Percentiles rank a stretch among this genome's conserved stretches.
Conservation (phyloP, 1,140 invertebrate species). For the Drosophila kurseongensis region DNA sequence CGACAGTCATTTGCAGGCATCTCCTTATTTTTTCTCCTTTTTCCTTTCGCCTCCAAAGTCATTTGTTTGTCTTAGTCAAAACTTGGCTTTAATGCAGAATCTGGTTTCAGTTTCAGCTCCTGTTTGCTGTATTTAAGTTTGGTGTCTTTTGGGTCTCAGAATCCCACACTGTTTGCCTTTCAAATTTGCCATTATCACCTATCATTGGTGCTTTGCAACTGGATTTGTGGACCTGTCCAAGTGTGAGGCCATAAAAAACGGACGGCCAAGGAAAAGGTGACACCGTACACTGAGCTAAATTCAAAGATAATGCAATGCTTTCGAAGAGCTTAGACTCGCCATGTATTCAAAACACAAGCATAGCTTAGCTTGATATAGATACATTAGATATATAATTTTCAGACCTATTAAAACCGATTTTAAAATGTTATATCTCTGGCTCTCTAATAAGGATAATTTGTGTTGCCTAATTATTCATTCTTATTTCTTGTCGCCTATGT, state of each 20-base stretch:
- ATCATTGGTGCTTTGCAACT: slow-evolving; percentile 78
- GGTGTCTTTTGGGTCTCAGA: slow-evolving; percentile 1
- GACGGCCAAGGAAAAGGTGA: slow-evolving; percentile 61
- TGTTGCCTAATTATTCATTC: too few relatives aligned
- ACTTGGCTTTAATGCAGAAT: slow-evolving; percentile 32
- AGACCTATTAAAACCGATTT: too few relatives aligned
- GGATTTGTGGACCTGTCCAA: slow-evolving; percentile 70
- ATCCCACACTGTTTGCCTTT: slow-evolving; percentile 18
- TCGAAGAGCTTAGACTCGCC: too few relatives aligned
- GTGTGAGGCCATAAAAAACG: slow-evolving; percentile 55
- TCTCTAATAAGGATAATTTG: too few relatives aligned
- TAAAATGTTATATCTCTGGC: too few relatives aligned
- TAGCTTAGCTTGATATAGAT: too few relatives aligned
- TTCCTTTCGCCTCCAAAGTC: slow-evolving; percentile 9
- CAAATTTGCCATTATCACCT: slow-evolving; percentile 84
- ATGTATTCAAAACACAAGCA: too few relatives aligned
- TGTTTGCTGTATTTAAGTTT: slow-evolving; percentile 19
- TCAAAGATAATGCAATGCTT: too few relatives aligned
- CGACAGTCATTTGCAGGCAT: slow-evolving; percentile 46
- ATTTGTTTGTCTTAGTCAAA: slow-evolving; percentile 37
- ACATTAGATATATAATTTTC: too few relatives aligned
- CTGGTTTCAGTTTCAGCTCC: background rate
- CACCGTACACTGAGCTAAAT: slow-evolving; percentile 11
- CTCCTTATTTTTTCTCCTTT: background rate
- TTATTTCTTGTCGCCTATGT: too few relatives aligned